Evolutionary conservation across 2,797 vertebrate genomes (phyloP), one percentile per base, ranked within the genome.

Genomic region (Labeo calbasu): DNA sequence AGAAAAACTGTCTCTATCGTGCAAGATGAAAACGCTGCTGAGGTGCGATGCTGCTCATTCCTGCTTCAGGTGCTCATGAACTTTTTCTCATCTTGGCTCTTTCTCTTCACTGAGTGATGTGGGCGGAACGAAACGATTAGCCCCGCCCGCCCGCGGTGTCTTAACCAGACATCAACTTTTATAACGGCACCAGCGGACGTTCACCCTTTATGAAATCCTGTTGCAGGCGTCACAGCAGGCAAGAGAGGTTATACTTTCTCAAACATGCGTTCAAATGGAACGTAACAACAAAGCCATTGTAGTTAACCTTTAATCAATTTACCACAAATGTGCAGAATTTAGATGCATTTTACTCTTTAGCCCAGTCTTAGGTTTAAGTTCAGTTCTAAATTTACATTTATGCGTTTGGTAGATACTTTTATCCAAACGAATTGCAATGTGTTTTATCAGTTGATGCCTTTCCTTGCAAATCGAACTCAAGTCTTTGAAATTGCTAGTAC

Each of bases 51-150:
- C 32, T 69, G 32, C n/a, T 55, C 71, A 77, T 48, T 68, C 36
- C 48, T 57, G 19, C 76, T 78, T 72, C 83, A 84, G 83, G 55
- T 84, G 83, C 55, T 36, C 21, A 12, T 51, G 9, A 72, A 61
- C 76, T 63, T 72, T 46, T 46, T 71, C 25, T 77, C 71, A 55
- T 66, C 46, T 55, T 2, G 46, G 53, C 59, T 68, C 40, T 61
- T 23, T 17, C 63, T 50, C 25, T 72, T 50, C 21, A 48, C 28
- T 40, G 21, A 6, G 4, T 53, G 66, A 21, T 15, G 0, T 32
- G 76, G 83, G 76, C 55, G 68, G 68, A 10, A 43, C 43, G 2
- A 43, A 25, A 12, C 0, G 0, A 40, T 10, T 36, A 48, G 5
- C 40, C 15, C 36, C 65, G 77, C 51, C 82, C 23, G 2, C 14